phyloP scores from a whole-genome alignment of 92 coral and sea anemone genomes.

The Umimayanthus chanpuru region DNA sequence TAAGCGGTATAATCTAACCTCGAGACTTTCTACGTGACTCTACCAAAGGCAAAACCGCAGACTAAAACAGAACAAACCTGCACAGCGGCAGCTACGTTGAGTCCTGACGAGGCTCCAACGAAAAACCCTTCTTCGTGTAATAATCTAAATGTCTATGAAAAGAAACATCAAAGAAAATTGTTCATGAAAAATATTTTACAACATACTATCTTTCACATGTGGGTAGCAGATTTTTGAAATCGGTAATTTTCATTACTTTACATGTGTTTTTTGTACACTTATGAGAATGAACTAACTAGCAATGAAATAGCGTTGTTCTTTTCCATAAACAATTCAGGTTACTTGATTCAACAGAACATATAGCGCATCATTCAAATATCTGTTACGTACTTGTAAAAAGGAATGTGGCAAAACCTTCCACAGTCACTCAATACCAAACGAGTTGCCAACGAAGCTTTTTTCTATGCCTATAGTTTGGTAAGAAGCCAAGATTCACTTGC shows the following conservation, averaged over 20 bases:
- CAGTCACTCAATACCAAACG: not conserved
- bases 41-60: not conserved
- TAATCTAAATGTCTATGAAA: conserved; percentile 77
- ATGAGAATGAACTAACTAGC: not conserved
- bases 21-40: not conserved
- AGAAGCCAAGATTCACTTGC: no score
- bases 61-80: conserved; percentile 56
- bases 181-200: not conserved
- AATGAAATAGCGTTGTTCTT: not conserved
- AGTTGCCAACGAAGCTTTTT: no score
- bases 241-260: no score
- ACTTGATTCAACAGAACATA: not conserved
- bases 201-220: no score
- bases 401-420: not conserved
- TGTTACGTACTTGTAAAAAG: no score
- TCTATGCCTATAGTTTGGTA: no score
- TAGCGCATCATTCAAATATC: not conserved
- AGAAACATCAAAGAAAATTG: not conserved
- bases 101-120: conserved; percentile 96
- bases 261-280: no score
- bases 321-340: not conserved
- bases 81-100: conserved; percentile 95
- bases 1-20: not conserved
- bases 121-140: conserved; percentile 97
- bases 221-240: no score